Base-by-base conservation (phyloP, 2,113 vertebrate genomes). In the Erinaceus europaeus region DNA sequence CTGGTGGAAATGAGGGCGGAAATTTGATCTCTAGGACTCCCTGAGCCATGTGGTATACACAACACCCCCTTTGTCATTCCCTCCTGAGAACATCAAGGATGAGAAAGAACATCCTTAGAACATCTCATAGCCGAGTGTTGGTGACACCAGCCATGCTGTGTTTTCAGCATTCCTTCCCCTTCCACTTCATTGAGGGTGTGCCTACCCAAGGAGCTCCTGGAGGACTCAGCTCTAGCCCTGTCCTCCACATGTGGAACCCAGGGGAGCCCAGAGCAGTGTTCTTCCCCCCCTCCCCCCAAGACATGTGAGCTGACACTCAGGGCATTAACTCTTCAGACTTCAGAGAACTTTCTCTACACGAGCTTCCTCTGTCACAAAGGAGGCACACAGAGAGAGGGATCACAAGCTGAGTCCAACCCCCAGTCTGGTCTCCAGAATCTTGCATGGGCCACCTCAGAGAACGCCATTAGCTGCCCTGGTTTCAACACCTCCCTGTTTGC, bases 271-370 rank as follows among this genome's bases (percentile, higher is more conserved):
- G 40, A 52, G 15, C 36, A 59, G 59, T 77, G 20, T 2, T 71
- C 23, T 29, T n/a, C n/a, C n/a, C n/a, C n/a, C n/a, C n/a, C 68
- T 79, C 84, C 34, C 80, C 73, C 77, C 77, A 81, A 74, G 81
- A 82, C 89, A n/a, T 57, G 25, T 21, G n/a, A 50, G 91, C 32
- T 68, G 75, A 80, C 84, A 86, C 71, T 50, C 59, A 44, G 71
- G 90, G 85, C 36, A 44, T 50, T 73, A 85, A 83, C 80, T 86
- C 90, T 78, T 88, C 42, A 84, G 76, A 38, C 20, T 11, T 44
- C 32, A 15, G 55, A 38, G 77, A 38, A 42, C 64, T 23, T 1
- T 4, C 34, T 4, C 9, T 42, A 50, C 42, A 27, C 62, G 72
- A 62, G 65, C 25, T 8, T 62, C 0, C 4, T 32, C 57, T 36